Base-by-base conservation (phyloP, 2,113 vertebrate species). In the Probosciger aterrimus region DNA sequence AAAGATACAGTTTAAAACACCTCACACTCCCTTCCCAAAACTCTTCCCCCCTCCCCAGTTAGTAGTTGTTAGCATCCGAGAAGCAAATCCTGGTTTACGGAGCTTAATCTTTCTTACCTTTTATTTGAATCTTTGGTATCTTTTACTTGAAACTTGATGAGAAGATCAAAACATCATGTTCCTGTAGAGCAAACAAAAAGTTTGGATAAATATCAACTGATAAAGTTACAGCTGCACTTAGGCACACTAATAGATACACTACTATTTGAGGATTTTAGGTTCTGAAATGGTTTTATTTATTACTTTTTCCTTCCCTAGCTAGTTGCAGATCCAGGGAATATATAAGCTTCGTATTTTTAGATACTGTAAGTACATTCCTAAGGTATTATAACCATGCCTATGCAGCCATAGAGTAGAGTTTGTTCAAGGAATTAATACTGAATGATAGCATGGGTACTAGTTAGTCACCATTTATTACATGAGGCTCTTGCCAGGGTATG, bases 161-260 rank as follows among this genome's bases (percentile, higher is more conserved):
- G 79, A 59, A 41, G 14, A 74, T 28, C 11, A 28, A n/a, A 63
- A 23, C 9, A 0, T 25, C 25, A 3, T n/a, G 33, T 59, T 82
- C 10, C 24, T 31, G 8, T 23, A 25, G 23, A 47, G 4, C 9
- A 30, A 55, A 37, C 59, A 28, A 49, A 67, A 53, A 50, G 2
- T 11, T 39, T 20, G 20, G 7, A 10, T 46, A 28, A 14, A 2
- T 17, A 33, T 24, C 25, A 57, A 15, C 11, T 8, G 14, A 28
- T 41, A 11, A 74, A 87, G 31, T 46, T 37, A 27, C 4, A 2
- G 22, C 33, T 60, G 13, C 7, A 2, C 1, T 53, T 75, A 11
- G 0, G 18, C 59, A 3, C 4, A 16, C 24, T 82, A 18, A 67
- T 82, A 82, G 22, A 31, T 24, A 28, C 1, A 0, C 6, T 3